phyloP scores from a whole-genome alignment of 2,888 invertebrate species.

The Schrankia costaestrigalis region DNA sequence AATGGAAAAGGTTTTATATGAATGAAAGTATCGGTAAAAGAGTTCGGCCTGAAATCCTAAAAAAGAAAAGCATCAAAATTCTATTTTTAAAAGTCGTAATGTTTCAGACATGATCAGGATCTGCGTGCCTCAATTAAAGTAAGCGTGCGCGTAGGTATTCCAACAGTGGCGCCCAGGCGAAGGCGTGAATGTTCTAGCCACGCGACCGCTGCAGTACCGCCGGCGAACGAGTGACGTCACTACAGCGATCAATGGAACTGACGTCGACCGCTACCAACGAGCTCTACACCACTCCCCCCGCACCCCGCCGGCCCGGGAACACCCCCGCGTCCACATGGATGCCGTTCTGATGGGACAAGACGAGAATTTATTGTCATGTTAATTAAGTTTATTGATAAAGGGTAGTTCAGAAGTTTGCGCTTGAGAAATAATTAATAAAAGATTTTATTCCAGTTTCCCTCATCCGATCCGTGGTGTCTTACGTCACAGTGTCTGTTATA shows the following conservation, averaged over 20 bases:
- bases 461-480: too few species aligned
- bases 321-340: slow-evolving; percentile 23
- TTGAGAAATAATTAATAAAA: slow-evolving; percentile 17
- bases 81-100: too few species aligned
- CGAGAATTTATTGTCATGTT: slow-evolving; percentile 33
- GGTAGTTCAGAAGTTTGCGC: slow-evolving; percentile 20
- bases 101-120: too few species aligned
- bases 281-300: slow-evolving; percentile 13
- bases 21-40: too few species aligned
- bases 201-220: slow-evolving; percentile 47
- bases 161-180: slow-evolving; percentile 25
- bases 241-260: slow-evolving; percentile 67
- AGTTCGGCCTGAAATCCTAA: too few species aligned
- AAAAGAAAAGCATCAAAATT: too few species aligned
- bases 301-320: slow-evolving; percentile 28
- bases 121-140: slow-evolving; percentile 26
- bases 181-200: slow-evolving; percentile 27
- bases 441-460: slow-evolving; percentile 11
- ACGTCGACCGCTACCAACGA: slow-evolving; percentile 39
- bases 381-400: slow-evolving; percentile 36
- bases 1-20: too few species aligned
- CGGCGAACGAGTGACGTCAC: slow-evolving; percentile 56
- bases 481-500: too few species aligned
- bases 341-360: slow-evolving; percentile 22
- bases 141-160: slow-evolving; percentile 10